Conservation (phyloP, 2,113 vertebrate genomes). For the Paraplagusia blochii region DNA sequence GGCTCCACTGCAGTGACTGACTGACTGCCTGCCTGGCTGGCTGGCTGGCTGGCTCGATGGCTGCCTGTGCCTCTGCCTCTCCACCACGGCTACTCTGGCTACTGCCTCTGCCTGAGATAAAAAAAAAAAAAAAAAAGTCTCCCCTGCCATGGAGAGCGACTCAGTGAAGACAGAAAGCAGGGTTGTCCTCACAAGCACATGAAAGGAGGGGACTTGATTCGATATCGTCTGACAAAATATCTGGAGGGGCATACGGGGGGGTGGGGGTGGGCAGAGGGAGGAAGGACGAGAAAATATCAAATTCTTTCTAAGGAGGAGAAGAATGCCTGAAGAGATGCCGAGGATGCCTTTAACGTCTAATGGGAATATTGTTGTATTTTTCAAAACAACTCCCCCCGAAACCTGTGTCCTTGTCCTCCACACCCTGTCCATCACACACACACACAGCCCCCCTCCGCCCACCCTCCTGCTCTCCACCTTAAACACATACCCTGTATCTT, state of each 20-base stretch:
- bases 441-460: too few species aligned
- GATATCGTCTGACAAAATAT: slow-evolving; percentile 63
- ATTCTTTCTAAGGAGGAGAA: slow-evolving; percentile 47
- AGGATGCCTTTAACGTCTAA: slow-evolving; percentile 47
- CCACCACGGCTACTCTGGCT: slow-evolving; percentile 65
- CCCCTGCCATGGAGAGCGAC: slow-evolving; percentile 52
- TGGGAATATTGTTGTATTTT: slow-evolving; percentile 34
- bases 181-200: slow-evolving; percentile 44
- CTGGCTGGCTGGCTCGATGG: slow-evolving; percentile 43
- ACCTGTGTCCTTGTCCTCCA: not conserved
- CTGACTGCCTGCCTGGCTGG: slow-evolving; percentile 39
- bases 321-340: slow-evolving; percentile 48
- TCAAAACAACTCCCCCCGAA: slow-evolving; percentile 12
- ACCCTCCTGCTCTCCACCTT: slow-evolving; percentile 8
- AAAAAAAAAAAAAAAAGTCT: slow-evolving; percentile 61
- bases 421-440: too few species aligned
- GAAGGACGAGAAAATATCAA: slow-evolving; percentile 40
- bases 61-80: slow-evolving; percentile 42
- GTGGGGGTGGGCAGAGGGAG: slow-evolving; percentile 10
- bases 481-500: slow-evolving; percentile 5
- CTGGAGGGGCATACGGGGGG: slow-evolving; percentile 25
- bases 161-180: slow-evolving; percentile 53
- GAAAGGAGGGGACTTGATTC: slow-evolving; percentile 61
- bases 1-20: slow-evolving; percentile 58
- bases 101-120: slow-evolving; percentile 46